A percentile compares a stretch with the other conserved stretches of the same genome.
phyloP scores from a whole-genome alignment of 2,113 vertebrate genomes.

The Cyprinus carpio region DNA sequence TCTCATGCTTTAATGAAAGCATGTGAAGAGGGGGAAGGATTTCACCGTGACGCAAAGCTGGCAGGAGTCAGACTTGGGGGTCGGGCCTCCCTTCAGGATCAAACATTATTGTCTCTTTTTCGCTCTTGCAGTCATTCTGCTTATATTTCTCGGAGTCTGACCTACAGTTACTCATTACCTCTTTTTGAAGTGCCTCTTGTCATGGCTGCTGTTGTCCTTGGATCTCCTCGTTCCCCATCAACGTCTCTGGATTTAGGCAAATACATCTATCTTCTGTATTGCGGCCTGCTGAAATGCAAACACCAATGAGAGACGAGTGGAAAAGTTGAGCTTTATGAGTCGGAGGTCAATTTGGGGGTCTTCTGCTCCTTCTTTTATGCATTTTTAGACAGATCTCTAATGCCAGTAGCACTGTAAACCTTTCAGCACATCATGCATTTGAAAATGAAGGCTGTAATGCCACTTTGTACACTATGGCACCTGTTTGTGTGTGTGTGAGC shows the following conservation, averaged over 20 bases:
- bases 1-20: constrained; percentile 68
- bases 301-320: constrained; percentile 32
- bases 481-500: not conserved
- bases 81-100: constrained; percentile 32
- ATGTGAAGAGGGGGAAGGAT: constrained; percentile 61
- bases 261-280: constrained; percentile 35
- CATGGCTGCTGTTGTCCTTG: constrained; percentile 42
- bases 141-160: constrained; percentile 28
- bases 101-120: not conserved
- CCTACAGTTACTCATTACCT: constrained; percentile 42
- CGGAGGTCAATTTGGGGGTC: constrained; percentile 24
- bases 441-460: not conserved
- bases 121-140: not conserved
- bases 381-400: not conserved
- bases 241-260: constrained; percentile 40
- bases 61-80: constrained; percentile 46
- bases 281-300: constrained; percentile 43
- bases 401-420: not conserved
- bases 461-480: not conserved
- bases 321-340: constrained; percentile 36
- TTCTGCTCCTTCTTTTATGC: not conserved
- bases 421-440: not conserved
- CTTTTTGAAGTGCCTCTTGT: constrained; percentile 39
- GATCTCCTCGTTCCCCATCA: constrained; percentile 13
- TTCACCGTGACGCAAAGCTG: constrained; percentile 63